Evolutionary conservation across 2,113 vertebrate species (phyloP).

Genomic region (Leptocoma aspasia): DNA sequence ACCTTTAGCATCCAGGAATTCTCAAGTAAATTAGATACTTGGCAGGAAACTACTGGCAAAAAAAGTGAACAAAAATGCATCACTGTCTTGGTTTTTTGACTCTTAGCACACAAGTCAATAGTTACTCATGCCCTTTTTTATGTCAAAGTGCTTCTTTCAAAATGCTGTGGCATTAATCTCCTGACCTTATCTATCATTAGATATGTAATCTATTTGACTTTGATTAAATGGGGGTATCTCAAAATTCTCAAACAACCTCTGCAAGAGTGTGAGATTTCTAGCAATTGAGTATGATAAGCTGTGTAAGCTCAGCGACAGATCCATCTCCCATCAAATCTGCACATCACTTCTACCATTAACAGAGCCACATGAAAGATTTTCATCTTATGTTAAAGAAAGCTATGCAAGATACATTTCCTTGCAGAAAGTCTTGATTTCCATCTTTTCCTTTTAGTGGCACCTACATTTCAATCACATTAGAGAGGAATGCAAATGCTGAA

Average conservation of each 20-base stretch:
- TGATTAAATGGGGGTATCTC: background rate
- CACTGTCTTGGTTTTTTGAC: background rate
- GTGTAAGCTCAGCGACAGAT: background rate
- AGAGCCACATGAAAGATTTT: background rate
- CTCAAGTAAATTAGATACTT: background rate
- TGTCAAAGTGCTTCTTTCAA: background rate
- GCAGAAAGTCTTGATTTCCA: background rate
- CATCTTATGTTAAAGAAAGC: background rate
- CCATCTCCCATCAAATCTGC: background rate
- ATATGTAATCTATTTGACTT: background rate
- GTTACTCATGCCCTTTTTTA: background rate
- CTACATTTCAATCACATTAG: background rate
- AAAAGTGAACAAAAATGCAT: background rate
- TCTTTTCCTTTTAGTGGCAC: background rate
- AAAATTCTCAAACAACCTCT: background rate
- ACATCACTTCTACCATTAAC: background rate
- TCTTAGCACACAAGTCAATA: background rate
- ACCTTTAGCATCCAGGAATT: background rate
- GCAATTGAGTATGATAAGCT: background rate
- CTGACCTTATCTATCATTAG: background rate
- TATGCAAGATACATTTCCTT: background rate
- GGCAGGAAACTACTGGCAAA: background rate
- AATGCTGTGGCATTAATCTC: background rate
- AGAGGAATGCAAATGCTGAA: background rate
- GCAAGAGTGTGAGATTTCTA: background rate